phyloP scores from a whole-genome alignment of 2,113 vertebrate species.

The Blennius ocellaris region DNA sequence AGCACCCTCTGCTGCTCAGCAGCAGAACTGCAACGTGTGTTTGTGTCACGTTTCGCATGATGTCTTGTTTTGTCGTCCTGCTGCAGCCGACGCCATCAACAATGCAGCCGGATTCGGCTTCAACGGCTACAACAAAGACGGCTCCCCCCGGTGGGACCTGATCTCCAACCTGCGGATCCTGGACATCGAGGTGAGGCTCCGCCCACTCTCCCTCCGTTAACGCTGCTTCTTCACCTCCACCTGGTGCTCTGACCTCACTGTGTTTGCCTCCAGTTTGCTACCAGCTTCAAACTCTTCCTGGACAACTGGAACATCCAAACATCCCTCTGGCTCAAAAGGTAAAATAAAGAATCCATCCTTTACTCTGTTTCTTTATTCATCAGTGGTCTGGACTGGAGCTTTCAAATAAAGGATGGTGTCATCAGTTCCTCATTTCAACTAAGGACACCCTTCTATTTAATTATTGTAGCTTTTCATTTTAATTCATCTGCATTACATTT shows the following conservation, averaged over 20 bases:
- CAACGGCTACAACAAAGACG: conserved; percentile 93
- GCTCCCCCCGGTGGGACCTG: conserved; percentile 90
- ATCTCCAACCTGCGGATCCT: conserved; percentile 96
- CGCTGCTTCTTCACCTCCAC: too few species aligned
- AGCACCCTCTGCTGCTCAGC: too few species aligned
- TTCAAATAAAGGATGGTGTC: too few species aligned
- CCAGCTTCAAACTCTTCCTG: conserved; percentile 98
- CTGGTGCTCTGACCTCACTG: conserved; percentile 1
- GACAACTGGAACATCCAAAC: conserved; percentile 99
- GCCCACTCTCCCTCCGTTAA: not conserved
- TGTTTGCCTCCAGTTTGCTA: conserved; percentile 88
- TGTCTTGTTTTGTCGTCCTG: conserved; percentile 8
- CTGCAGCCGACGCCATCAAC: conserved; percentile 95
- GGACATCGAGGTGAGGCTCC: conserved; percentile 90
- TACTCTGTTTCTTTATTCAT: not conserved
- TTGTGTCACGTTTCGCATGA: too few species aligned
- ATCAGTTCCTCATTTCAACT: too few species aligned
- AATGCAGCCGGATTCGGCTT: conserved; percentile 99
- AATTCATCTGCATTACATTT: too few species aligned
- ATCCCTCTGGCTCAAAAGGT: conserved; percentile 99
- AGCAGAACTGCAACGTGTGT: too few species aligned
- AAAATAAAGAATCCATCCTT: conserved; percentile 22
- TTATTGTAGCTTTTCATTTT: too few species aligned
- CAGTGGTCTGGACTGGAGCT: too few species aligned
- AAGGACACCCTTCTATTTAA: too few species aligned